phyloP scores from a whole-genome alignment of 2,888 invertebrate species.

The Isotomurus palustris region DNA sequence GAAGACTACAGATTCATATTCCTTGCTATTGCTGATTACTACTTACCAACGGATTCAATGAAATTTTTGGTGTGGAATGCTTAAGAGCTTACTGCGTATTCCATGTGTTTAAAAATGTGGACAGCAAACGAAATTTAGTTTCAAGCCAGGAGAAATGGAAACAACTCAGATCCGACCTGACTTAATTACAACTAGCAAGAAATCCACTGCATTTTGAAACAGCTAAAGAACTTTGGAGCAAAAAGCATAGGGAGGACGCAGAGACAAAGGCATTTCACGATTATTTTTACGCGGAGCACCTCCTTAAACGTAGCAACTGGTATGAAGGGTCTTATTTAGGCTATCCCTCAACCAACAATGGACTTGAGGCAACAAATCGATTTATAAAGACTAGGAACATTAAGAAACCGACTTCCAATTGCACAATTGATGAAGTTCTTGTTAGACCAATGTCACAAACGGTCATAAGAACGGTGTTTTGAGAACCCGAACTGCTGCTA shows the following conservation, averaged over 20 bases:
- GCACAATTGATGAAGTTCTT: no score
- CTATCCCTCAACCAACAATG: no score
- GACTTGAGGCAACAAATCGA: no score
- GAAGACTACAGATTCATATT: background rate
- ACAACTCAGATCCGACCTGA: background rate
- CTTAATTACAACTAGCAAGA: background rate
- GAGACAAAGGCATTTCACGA: background rate
- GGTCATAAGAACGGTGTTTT: no score
- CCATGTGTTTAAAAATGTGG: background rate
- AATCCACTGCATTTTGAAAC: background rate
- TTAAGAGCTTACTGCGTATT: background rate
- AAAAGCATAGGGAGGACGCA: background rate
- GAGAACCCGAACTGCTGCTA: no score
- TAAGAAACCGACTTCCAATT: no score
- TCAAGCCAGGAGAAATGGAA: background rate
- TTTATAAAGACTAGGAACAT: no score
- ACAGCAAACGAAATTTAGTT: background rate
- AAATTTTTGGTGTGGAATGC: background rate
- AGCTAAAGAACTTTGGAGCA: background rate
- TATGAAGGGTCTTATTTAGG: no score
- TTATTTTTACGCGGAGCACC: background rate
- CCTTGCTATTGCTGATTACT: background rate
- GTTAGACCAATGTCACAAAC: no score
- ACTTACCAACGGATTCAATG: background rate
- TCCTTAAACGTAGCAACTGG: background rate